These are phyloP conservation scores for Silurus glanis DNA, from an alignment of 2,113 vertebrate genomes.

Conservation along the genomic window DNA sequence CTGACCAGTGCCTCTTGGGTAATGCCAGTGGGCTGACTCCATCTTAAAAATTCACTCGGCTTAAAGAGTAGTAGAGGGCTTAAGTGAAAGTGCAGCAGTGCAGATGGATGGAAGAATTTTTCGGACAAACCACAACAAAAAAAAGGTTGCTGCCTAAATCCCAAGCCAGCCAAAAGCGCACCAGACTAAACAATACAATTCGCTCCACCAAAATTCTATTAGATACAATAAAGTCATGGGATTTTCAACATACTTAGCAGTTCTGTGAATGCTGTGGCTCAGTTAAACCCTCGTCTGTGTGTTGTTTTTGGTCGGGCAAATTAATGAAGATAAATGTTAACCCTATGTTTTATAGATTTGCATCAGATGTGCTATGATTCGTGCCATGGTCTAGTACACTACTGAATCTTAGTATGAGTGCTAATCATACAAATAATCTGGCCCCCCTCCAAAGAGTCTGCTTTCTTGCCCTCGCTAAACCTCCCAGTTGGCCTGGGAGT, in stretches of 20 bases:
- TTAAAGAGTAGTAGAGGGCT: neutral
- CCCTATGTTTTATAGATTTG: neutral
- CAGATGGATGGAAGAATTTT: slow-evolving; percentile 34
- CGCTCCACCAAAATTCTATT: slow-evolving; percentile 2
- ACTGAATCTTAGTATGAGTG: neutral
- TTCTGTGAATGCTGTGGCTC: neutral
- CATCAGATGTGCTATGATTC: neutral
- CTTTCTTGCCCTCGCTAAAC: slow-evolving; percentile 3
- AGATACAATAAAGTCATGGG: slow-evolving; percentile 5
- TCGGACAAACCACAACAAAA: slow-evolving; percentile 13
- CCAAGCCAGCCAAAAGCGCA: neutral
- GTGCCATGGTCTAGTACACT: neutral
- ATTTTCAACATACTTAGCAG: neutral
- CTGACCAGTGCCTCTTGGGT: slow-evolving; percentile 33
- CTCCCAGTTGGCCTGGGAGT: slow-evolving; percentile 19
- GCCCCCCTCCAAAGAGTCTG: neutral
- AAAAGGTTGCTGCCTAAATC: neutral
- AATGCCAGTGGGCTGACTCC: slow-evolving; percentile 5
- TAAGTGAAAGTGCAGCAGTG: slow-evolving; percentile 34
- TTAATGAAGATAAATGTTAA: neutral
- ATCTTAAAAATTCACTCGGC: slow-evolving; percentile 15
- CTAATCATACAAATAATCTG: neutral
- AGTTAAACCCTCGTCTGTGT: neutral
- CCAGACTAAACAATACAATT: slow-evolving; percentile 34
- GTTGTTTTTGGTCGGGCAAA: neutral